Conservation (phyloP, 2,113 vertebrate genomes). For the Carassius gibelio region DNA sequence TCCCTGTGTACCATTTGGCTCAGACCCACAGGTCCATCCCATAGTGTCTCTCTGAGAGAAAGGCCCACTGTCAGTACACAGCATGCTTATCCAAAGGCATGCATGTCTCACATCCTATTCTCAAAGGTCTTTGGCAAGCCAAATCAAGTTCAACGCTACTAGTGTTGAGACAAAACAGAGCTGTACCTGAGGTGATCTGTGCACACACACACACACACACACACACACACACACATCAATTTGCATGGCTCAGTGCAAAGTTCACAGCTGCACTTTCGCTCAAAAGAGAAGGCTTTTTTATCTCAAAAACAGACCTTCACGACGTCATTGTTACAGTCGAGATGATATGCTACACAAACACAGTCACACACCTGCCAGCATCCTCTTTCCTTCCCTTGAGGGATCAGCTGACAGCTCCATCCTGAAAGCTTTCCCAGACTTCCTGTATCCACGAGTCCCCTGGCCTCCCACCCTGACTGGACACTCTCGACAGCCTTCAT, state of each 20-base stretch:
- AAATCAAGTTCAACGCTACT: conserved; percentile 13
- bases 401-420: conserved; percentile 76
- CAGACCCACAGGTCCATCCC: conserved; percentile 12
- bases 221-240: neutral
- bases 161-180: conserved; percentile 12
- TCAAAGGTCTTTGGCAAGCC: neutral
- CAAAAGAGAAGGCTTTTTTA: conserved; percentile 54
- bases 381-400: conserved; percentile 61
- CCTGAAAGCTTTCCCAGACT: conserved; percentile 70
- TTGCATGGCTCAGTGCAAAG: neutral
- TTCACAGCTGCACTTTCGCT: conserved; percentile 61
- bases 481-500: conserved; percentile 44
- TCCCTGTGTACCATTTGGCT: neutral
- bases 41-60: conserved; percentile 20
- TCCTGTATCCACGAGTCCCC: conserved; percentile 68
- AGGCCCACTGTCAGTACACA: conserved; percentile 19
- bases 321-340: conserved; percentile 54
- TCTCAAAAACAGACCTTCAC: conserved; percentile 65
- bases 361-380: conserved; percentile 51
- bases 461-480: conserved; percentile 68
- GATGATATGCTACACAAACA: conserved; percentile 36
- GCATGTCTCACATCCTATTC: conserved; percentile 4
- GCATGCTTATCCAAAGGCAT: conserved; percentile 1
- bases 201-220: neutral
- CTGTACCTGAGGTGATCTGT: neutral